A percentile compares a stretch with the other conserved stretches of the same genome.
Conservation (phyloP, 2,797 vertebrate genomes). For the Ambastaia sidthimunki region DNA sequence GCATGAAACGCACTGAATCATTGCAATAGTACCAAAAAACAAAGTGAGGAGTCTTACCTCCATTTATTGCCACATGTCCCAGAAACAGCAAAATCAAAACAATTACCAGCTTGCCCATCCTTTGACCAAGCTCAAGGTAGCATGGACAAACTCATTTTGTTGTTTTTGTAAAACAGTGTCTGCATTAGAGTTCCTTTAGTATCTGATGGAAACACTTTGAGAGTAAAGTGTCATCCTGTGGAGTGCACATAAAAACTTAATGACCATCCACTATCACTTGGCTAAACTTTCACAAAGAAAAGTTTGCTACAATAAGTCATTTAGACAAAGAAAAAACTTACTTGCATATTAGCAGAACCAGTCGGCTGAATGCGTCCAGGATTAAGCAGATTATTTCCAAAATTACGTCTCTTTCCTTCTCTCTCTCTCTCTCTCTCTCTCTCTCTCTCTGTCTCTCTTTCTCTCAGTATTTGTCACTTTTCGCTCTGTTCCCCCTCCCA, state of each 20-base stretch:
- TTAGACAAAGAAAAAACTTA: slow-evolving; percentile 31
- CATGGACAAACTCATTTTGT: slow-evolving; percentile 48
- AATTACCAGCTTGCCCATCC: slow-evolving; percentile 67
- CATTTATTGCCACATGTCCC: slow-evolving; percentile 64
- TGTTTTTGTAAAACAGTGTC: slow-evolving; percentile 52
- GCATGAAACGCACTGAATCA: background rate
- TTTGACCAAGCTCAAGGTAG: slow-evolving; percentile 67
- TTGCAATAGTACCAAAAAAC: background rate
- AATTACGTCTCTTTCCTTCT: slow-evolving; percentile 50
- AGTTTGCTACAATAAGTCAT: slow-evolving; percentile 15
- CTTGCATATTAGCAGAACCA: slow-evolving; percentile 61
- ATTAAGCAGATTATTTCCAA: slow-evolving; percentile 50
- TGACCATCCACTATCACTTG: slow-evolving; percentile 69
- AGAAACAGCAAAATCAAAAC: slow-evolving; percentile 71
- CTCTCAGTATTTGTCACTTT: slow-evolving; percentile 60
- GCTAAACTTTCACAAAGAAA: slow-evolving; percentile 65
- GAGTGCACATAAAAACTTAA: slow-evolving; percentile 78
- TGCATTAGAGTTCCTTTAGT: slow-evolving; percentile 46
- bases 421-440: slow-evolving; percentile 59
- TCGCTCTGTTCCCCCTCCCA: slow-evolving; percentile 51
- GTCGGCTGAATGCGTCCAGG: slow-evolving; percentile 14
- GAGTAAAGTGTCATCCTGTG: slow-evolving; percentile 71
- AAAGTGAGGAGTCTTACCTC: slow-evolving; percentile 70
- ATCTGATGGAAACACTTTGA: slow-evolving; percentile 48
- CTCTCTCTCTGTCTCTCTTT: slow-evolving; percentile 62